Evolutionary conservation across 1,140 invertebrate species (phyloP), one percentile per base, ranked within the genome.

Genomic region (Druon quercuslanigerum): DNA sequence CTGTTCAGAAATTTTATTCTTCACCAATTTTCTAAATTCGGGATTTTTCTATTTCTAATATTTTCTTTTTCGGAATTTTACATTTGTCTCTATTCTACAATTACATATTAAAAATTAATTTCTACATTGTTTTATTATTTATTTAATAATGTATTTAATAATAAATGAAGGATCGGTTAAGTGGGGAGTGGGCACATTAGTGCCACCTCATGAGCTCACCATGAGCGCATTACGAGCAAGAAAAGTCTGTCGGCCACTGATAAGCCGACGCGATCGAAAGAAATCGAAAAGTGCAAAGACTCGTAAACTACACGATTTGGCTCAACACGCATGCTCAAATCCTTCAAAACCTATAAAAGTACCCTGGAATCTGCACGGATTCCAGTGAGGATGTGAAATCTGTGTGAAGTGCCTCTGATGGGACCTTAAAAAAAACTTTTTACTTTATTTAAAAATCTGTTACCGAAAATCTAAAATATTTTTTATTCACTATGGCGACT

Each of bases 231-330:
- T 74, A 56, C 72, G 71, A 74, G 76, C 14, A 75, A 71, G 77
- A 56, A 75, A 51, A 82, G 82, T 78, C 86, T 85, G 88, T 82
- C 70, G 76, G 71, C 11, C 71, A 13, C 73, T 82, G 89, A 91
- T 90, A 91, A 90, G 87, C 85, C 73, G 40, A 79, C 75, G 77
- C 84, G 80, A 85, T 87, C 80, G 82, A 84, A 83, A 85, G 85
- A 90, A 91, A 90, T 91, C 84, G 87, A 89, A 89, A 90, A 88
- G 84, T 82, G 86, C 90, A 89, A 77, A 85, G 84, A 88, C 72
- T 87, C 87, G 89, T 89, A 87, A 90, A 88, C 75, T 80, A 77
- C 72, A 79, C 80, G 79, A 75, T 72, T 51, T 54, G 54, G 50
- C 17, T 57, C 19, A 75, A 40, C 20, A 78, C 84, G 82, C 83